phyloP scores from a whole-genome alignment of 2,888 invertebrate genomes.

The Biston betularia region DNA sequence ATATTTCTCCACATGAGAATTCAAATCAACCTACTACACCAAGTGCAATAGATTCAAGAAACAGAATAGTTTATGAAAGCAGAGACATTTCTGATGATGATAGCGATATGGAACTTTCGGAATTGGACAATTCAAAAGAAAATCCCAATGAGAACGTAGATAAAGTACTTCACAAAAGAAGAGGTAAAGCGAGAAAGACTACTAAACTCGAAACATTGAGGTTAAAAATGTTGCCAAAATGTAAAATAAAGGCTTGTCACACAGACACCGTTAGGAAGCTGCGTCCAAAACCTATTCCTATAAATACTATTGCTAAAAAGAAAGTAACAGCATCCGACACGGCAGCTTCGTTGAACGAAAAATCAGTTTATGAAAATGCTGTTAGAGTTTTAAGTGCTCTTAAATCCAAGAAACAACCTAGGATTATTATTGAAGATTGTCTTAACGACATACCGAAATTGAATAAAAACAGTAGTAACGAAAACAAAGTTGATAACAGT shows the following conservation, averaged over 20 bases:
- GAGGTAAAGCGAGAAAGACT: constrained; percentile 54
- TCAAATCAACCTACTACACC: background rate
- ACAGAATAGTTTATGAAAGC: constrained; percentile 13
- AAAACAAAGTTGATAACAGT: background rate
- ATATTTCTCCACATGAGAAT: constrained; percentile 1
- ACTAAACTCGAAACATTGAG: constrained; percentile 66
- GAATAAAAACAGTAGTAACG: background rate
- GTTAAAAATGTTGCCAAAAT: constrained; percentile 61
- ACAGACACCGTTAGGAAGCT: constrained; percentile 44
- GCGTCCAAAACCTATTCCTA: constrained; percentile 46
- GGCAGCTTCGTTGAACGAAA: constrained; percentile 57
- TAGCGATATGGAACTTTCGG: background rate
- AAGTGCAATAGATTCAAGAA: background rate
- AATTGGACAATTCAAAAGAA: background rate
- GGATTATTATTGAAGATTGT: constrained; percentile 24
- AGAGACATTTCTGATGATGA: background rate
- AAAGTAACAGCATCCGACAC: constrained; percentile 42
- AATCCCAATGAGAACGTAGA: constrained; percentile 5
- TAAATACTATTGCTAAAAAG: constrained; percentile 35
- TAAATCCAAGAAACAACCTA: constrained; percentile 55
- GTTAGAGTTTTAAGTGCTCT: constrained; percentile 66
- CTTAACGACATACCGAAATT: background rate
- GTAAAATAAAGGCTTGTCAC: constrained; percentile 60
- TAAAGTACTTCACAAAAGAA: background rate
- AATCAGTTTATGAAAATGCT: constrained; percentile 69